Percentiles rank a stretch among this genome's conserved stretches.
phyloP scores from a whole-genome alignment of 2,888 invertebrate genomes.

The Eudasyphora cyanicolor region DNA sequence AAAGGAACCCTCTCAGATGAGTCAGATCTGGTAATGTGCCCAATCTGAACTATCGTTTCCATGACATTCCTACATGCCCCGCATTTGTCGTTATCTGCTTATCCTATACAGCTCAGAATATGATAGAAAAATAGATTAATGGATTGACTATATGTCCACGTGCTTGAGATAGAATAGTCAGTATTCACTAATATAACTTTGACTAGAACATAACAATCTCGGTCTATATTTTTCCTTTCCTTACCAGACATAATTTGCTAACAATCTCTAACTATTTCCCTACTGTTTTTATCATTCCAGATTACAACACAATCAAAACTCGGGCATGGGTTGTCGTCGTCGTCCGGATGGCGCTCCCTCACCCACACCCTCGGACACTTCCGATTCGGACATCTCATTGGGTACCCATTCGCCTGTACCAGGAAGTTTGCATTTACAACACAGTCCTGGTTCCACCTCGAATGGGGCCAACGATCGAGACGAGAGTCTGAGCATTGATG shows the following conservation, averaged over 20 bases:
- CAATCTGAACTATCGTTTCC: too few relatives aligned
- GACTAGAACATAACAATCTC: too few relatives aligned
- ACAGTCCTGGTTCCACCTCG: slow-evolving; percentile 80
- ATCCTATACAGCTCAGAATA: too few relatives aligned
- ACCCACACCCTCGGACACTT: slow-evolving; percentile 79
- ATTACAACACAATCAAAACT: slow-evolving; percentile 79
- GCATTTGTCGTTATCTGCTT: too few relatives aligned
- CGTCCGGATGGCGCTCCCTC: slow-evolving; percentile 78
- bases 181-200: too few relatives aligned
- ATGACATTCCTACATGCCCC: too few relatives aligned
- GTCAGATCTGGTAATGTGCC: too few relatives aligned
- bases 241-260: neutral
- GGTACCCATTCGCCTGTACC: slow-evolving; percentile 80
- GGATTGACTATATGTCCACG: too few relatives aligned
- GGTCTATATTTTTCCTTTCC: too few relatives aligned
- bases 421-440: slow-evolving; percentile 78
- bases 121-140: too few relatives aligned
- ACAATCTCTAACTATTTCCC: neutral
- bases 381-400: slow-evolving; percentile 80
- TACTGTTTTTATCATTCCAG: slow-evolving; percentile 68
- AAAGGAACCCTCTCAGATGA: too few relatives aligned
- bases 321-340: slow-evolving; percentile 75
- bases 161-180: too few relatives aligned
- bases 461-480: slow-evolving; percentile 79
- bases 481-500: slow-evolving; percentile 78